Evolutionary conservation across 2,113 vertebrate genomes (phyloP).

Genomic region (Chroicocephalus ridibundus): DNA sequence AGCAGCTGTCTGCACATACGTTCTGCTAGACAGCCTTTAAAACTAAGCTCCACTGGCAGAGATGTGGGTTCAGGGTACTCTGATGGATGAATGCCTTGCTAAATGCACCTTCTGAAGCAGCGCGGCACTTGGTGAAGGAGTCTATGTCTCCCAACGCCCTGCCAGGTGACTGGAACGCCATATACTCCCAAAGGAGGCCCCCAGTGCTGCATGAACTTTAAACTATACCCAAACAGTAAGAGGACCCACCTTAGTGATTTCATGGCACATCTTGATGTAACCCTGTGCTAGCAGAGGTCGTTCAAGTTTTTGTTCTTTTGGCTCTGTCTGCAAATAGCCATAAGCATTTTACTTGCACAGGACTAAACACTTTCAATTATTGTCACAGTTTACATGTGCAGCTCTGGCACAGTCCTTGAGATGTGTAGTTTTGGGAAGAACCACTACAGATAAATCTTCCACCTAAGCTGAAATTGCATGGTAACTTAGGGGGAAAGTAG

Average conservation of each 20-base stretch:
- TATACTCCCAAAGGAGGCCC: neutral
- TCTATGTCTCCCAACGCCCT: too few species aligned
- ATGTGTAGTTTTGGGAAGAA: neutral
- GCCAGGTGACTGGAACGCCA: too few species aligned
- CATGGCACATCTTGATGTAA: neutral
- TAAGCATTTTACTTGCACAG: neutral
- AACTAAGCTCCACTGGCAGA: neutral
- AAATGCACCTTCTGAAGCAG: neutral
- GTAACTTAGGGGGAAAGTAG: neutral
- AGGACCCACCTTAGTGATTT: neutral
- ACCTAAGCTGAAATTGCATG: neutral
- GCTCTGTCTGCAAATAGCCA: neutral
- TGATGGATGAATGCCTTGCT: neutral
- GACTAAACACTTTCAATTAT: neutral
- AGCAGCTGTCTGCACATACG: accelerated
- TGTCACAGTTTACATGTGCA: neutral
- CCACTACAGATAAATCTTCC: neutral
- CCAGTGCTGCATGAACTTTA: neutral
- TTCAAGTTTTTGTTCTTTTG: neutral
- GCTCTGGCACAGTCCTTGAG: neutral
- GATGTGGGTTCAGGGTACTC: neutral
- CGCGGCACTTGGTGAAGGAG: neutral
- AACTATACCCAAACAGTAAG: neutral
- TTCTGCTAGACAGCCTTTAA: neutral
- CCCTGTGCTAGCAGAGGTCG: neutral